Evolutionary conservation across 1,140 invertebrate species (phyloP).

Genomic region (Harlomillsia oculata): DNA sequence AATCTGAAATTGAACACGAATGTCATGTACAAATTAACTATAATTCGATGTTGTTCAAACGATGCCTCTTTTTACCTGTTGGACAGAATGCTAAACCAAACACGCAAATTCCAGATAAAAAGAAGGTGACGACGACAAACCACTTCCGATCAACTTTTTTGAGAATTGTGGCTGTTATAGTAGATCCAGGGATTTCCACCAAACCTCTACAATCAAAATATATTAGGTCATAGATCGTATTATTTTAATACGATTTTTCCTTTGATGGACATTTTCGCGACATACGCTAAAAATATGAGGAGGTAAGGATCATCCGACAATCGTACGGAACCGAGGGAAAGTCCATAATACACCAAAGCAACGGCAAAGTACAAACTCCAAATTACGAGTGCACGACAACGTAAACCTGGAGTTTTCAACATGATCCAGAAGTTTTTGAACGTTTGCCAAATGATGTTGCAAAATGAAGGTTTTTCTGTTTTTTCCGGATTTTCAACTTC

Average conservation of each 20-base stretch:
- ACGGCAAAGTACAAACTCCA: conserved; percentile 23
- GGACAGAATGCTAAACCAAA: no score
- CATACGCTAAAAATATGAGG: conserved; percentile 23
- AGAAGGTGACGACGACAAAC: no score
- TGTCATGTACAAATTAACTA: no score
- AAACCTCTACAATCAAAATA: conserved; percentile 13
- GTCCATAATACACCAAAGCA: conserved; percentile 26
- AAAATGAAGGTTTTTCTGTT: not conserved
- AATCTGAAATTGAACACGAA: not conserved
- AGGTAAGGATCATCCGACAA: conserved; percentile 23
- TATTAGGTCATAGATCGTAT: not conserved
- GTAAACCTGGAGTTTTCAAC: conserved; percentile 14
- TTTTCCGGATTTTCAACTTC: not conserved
- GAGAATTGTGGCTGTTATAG: no score
- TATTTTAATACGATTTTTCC: not conserved
- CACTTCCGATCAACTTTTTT: no score
- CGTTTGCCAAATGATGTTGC: not conserved
- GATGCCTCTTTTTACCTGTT: no score
- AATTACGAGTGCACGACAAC: conserved; percentile 9
- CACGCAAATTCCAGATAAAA: no score
- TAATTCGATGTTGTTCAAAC: no score
- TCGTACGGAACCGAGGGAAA: conserved; percentile 15
- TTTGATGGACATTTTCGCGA: not conserved
- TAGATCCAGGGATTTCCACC: conserved; percentile 30
- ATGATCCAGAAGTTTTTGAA: not conserved